Conservation (phyloP, 2,888 invertebrate genomes). For the Neuroscelio doddi region DNA sequence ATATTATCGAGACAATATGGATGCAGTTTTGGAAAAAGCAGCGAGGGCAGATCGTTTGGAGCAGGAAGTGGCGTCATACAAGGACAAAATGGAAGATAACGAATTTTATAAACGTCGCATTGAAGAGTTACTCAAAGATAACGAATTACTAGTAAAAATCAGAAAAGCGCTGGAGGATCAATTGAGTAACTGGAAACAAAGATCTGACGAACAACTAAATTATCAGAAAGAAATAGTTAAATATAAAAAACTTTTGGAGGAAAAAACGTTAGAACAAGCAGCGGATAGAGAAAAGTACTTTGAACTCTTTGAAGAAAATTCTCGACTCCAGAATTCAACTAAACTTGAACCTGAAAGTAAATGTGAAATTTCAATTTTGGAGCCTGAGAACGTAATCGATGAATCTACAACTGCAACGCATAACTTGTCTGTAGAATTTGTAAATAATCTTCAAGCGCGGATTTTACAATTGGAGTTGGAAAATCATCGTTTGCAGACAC, state of each 20-base stretch:
- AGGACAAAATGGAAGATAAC: conserved; percentile 89
- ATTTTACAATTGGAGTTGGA: conserved; percentile 89
- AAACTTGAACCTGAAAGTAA: conserved; percentile 76
- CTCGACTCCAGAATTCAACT: conserved; percentile 87
- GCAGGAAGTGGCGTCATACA: conserved; percentile 85
- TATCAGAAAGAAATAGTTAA: conserved; percentile 87
- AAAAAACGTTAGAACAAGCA: conserved; percentile 82
- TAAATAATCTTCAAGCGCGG: conserved; percentile 87
- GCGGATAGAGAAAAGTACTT: conserved; percentile 84
- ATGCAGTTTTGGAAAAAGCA: conserved; percentile 88
- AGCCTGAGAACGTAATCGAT: not conserved
- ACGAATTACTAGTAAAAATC: conserved; percentile 86
- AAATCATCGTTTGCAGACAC: conserved; percentile 86
- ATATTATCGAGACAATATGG: conserved; percentile 90
- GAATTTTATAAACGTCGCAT: conserved; percentile 91
- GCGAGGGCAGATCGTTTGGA: conserved; percentile 86
- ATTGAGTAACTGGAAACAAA: conserved; percentile 82
- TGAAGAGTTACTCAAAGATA: conserved; percentile 90
- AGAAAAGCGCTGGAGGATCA: conserved; percentile 91
- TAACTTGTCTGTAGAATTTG: conserved; percentile 89
- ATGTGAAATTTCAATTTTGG: conserved; percentile 75
- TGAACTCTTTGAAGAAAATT: conserved; percentile 89
- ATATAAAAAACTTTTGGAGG: conserved; percentile 86
- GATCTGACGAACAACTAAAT: conserved; percentile 85
- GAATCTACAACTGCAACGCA: conserved; percentile 57